These are phyloP conservation scores for Standfussiana lucernea DNA, from an alignment of 2,888 invertebrate species.

Conservation along the genomic window DNA sequence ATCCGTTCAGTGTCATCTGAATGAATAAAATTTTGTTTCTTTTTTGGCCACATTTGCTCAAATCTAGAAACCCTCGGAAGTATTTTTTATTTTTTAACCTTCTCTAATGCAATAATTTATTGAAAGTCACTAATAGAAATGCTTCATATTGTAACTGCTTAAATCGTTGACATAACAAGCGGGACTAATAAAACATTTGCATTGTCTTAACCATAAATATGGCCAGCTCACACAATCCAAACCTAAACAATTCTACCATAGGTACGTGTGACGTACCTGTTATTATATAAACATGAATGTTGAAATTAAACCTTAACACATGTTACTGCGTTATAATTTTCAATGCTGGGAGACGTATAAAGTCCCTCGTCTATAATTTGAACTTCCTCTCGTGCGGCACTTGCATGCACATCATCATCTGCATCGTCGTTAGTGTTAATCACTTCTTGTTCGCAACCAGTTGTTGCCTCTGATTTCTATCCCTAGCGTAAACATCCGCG, in stretches of 20 bases:
- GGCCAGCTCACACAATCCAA: constrained; percentile 7
- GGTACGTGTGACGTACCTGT: not conserved
- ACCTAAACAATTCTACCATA: constrained; percentile 14
- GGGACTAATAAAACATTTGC: not conserved
- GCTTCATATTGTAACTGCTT: not conserved
- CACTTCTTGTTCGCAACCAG: constrained; percentile 75
- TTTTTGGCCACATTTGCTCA: not conserved
- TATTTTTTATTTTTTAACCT: not conserved
- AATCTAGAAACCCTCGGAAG: not conserved
- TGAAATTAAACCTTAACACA: constrained; percentile 23
- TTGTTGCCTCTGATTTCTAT: constrained; percentile 80
- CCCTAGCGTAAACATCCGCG: constrained; percentile 82
- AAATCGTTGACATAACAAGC: not conserved
- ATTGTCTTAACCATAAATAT: constrained; percentile 9
- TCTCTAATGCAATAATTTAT: not conserved
- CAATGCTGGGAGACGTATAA: constrained; percentile 20
- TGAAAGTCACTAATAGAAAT: not conserved
- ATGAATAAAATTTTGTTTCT: not conserved
- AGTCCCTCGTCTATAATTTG: constrained; percentile 52
- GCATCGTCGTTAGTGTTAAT: constrained; percentile 68
- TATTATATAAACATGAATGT: constrained; percentile 30
- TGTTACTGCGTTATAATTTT: constrained; percentile 13
- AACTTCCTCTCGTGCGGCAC: constrained; percentile 46
- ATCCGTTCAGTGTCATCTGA: not conserved
- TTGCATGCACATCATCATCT: constrained; percentile 48